Percentiles rank a stretch among this genome's conserved stretches.
Evolutionary conservation across 53 echinoderm and acorn worm genomes (phyloP).

Genomic region (Holothuria leucospilota): DNA sequence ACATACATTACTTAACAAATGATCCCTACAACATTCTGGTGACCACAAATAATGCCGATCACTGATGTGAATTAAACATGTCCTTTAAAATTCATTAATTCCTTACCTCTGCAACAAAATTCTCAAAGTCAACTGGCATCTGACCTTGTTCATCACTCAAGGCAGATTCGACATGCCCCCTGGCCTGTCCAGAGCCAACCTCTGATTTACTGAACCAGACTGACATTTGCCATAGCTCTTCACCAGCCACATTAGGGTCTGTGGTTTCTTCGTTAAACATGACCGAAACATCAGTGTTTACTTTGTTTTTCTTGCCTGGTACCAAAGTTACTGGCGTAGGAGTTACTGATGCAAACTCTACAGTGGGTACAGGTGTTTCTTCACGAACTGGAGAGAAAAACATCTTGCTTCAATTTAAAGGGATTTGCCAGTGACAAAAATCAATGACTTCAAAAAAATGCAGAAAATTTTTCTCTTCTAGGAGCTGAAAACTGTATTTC

Average conservation of each 20-base stretch:
- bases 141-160: constrained; percentile 34
- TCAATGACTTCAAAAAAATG: no score
- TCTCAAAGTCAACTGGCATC: constrained; percentile 30
- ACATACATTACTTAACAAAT: no score
- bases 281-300: background rate
- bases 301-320: constrained; percentile 28
- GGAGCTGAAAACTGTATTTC: no score
- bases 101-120: constrained; percentile 26
- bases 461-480: no score
- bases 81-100: background rate
- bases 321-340: constrained; percentile 7
- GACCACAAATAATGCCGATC: no score
- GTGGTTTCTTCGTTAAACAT: constrained; percentile 32
- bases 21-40: no score
- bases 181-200: constrained; percentile 21
- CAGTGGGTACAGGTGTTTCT: background rate
- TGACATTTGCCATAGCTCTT: constrained; percentile 44
- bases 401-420: no score
- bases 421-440: no score
- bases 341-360: constrained; percentile 21
- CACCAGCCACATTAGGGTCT: constrained; percentile 25
- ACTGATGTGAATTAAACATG: no score
- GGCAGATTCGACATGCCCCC: constrained; percentile 2
- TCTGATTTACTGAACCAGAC: constrained; percentile 48
- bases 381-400: background rate